Base-by-base conservation (phyloP, 2,888 invertebrate species). In the Herminia tarsipennalis region DNA sequence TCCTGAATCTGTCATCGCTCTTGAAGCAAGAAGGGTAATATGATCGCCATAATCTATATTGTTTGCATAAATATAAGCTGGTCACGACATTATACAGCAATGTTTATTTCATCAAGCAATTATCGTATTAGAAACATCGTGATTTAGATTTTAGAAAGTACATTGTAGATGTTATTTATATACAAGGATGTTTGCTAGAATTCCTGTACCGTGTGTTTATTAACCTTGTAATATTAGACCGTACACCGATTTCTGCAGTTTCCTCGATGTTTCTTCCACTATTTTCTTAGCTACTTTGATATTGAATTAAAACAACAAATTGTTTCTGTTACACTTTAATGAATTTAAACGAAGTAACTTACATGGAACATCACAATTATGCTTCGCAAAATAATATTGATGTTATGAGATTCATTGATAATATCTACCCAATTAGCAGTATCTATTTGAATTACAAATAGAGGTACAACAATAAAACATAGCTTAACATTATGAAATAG, bases 351-450 rank as follows among this genome's bases (percentile, higher is more conserved):
- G 86, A 88, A 86, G 70, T 79, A 83, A 87, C 88, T 86, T 88
- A 91, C 85, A 88, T 83, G 79, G 86, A 90, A 90, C 91, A 92
- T 92, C 92, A 92, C 91, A 92, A 88, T 89, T 88, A 92, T 91
- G 91, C 92, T 91, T 91, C 83, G 88, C 88, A 87, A 92, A 86
- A 84, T 75, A 84, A 87, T 83, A 70, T 82, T 76, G 82, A 83
- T 81, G 83, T 82, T 70, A 73, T 70, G 78, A 83, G 81, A 83
- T 84, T 80, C 80, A 70, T 67, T 56, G 45, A 66, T 62, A 50
- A 62, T 65, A 60, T 65, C 54, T 62, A 61, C 61, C 59, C 53
- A 36, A 44, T 57, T 50, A 49, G 44, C 49, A 56, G 63, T 56
- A 57, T 55, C 56, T 62, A 67, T 63, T 61, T 70, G 61, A 64